Conservation (phyloP, 2,888 invertebrate species). For the Drosophila aldrichi region DNA sequence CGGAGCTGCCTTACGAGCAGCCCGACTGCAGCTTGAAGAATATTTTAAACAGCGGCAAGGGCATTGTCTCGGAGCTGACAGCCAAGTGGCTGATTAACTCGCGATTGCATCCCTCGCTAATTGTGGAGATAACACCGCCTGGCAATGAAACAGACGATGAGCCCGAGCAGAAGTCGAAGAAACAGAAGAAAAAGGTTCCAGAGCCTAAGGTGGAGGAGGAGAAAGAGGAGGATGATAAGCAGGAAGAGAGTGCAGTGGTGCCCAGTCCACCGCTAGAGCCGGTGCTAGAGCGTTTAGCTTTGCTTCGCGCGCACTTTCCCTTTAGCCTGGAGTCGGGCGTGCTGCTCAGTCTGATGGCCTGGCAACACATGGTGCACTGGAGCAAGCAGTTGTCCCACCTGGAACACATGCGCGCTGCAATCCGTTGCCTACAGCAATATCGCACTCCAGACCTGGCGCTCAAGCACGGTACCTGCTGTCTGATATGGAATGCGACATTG, state of each 20-base stretch:
- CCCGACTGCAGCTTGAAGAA: conserved; percentile 89
- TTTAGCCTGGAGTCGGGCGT: conserved; percentile 92
- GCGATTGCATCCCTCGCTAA: conserved; percentile 89
- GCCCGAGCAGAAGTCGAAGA: conserved; percentile 8
- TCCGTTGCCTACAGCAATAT: conserved; percentile 88
- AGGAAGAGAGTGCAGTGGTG: not conserved
- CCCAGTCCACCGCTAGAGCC: conserved; percentile 72
- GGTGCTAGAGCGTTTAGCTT: conserved; percentile 88
- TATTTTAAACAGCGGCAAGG: conserved; percentile 89
- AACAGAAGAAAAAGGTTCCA: conserved; percentile 4
- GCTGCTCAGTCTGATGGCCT: conserved; percentile 93
- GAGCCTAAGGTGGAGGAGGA: conserved; percentile 8
- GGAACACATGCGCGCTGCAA: conserved; percentile 89
- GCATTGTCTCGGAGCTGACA: conserved; percentile 95
- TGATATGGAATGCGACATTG: conserved; percentile 96
- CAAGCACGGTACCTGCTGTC: conserved; percentile 92
- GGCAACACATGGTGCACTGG: conserved; percentile 96
- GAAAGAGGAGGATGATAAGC: conserved; percentile 3
- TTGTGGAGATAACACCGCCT: conserved; percentile 84
- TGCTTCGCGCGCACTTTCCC: conserved; percentile 92
- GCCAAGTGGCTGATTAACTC: conserved; percentile 93
- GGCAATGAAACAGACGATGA: conserved; percentile 84
- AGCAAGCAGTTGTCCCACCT: conserved; percentile 90
- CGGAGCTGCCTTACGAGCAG: conserved; percentile 87
- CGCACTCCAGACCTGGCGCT: conserved; percentile 80